These are phyloP conservation scores for Ceratina australensis DNA, from an alignment of 1,140 invertebrate genomes.

Conservation along the genomic window DNA sequence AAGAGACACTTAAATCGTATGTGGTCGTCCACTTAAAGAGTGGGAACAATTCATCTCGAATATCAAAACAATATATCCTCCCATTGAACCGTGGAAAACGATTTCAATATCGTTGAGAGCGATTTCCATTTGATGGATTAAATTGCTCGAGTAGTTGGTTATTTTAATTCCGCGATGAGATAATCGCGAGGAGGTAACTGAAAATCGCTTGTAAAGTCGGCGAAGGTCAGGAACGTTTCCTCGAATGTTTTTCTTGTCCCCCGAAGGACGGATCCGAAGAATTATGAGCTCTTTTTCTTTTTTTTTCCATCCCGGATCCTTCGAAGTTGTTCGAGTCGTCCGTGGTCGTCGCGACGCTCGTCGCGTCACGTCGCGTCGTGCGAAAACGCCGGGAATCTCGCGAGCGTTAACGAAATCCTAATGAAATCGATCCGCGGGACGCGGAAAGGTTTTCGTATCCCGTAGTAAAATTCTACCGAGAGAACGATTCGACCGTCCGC, in stretches of 20 bases:
- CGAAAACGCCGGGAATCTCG: background rate
- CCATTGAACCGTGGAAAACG: too few species aligned
- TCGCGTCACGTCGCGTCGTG: background rate
- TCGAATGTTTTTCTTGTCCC: background rate
- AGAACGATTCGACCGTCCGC: background rate
- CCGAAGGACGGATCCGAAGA: background rate
- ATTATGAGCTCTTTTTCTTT: background rate
- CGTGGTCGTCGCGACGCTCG: background rate
- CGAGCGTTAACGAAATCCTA: slow-evolving; percentile 4
- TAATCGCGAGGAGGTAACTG: background rate
- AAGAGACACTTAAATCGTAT: too few species aligned
- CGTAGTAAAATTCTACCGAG: slow-evolving; percentile 7
- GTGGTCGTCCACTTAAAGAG: too few species aligned
- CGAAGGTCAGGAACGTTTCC: background rate
- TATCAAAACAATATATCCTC: too few species aligned
- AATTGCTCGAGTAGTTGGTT: background rate
- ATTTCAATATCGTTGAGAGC: too few species aligned
- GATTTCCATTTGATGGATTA: background rate
- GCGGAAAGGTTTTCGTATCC: slow-evolving; percentile 5
- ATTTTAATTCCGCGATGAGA: background rate
- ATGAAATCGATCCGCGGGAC: slow-evolving; percentile 17
- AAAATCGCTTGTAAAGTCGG: background rate
- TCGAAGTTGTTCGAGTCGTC: too few species aligned
- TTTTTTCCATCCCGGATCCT: background rate
- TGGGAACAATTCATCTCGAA: too few species aligned